Evolutionary conservation across 2,797 vertebrate genomes (phyloP).

Genomic region (Sebastes oblongus): DNA sequence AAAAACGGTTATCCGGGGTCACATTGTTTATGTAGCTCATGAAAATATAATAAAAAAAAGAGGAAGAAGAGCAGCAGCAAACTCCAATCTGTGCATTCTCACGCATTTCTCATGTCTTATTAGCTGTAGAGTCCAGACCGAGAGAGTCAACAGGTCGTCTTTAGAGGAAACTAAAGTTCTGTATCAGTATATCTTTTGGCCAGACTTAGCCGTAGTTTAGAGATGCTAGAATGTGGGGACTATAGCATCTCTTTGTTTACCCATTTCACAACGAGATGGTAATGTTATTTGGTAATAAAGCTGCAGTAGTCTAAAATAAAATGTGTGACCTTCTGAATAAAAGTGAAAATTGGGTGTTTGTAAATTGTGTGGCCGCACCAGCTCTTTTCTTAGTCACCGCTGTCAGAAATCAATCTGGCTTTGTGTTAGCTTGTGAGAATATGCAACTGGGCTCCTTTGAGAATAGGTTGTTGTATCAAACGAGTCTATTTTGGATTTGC

Average conservation of each 20-base stretch:
- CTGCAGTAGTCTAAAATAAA: background rate
- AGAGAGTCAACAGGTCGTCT: background rate
- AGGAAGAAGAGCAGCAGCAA: background rate
- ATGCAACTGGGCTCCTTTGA: background rate
- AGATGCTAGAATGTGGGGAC: background rate
- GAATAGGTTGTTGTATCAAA: background rate
- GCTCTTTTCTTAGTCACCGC: background rate
- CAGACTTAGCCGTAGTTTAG: background rate
- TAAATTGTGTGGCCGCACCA: background rate
- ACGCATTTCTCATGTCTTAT: background rate
- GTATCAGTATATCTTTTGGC: background rate
- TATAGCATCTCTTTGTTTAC: background rate
- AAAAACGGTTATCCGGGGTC: background rate
- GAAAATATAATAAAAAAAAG: background rate
- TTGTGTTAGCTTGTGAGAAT: background rate
- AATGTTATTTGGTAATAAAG: background rate
- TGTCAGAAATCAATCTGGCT: slow-evolving; percentile 8
- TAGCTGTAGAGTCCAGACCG: background rate
- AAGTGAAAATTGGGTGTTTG: background rate
- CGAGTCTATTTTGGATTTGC: background rate
- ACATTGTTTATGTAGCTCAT: background rate
- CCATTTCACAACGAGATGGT: background rate
- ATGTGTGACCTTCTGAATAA: background rate
- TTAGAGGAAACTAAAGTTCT: background rate
- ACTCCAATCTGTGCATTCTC: background rate